Evolutionary conservation across 2,888 invertebrate genomes (phyloP), one percentile per base, ranked within the genome.

Genomic region (Choristoneura rosaceana): DNA sequence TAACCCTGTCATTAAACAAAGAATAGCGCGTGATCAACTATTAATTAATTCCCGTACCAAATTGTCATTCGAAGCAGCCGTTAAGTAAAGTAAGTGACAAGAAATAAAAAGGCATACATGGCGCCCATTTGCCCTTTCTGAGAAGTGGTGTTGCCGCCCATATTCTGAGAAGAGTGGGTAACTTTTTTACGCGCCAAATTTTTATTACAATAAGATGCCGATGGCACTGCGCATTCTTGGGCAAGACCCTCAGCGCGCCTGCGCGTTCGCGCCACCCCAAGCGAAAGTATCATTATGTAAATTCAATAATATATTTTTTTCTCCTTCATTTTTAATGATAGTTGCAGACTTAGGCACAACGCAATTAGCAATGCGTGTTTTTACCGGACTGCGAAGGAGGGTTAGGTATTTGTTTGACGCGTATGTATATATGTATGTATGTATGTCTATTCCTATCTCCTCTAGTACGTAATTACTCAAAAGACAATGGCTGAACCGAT

Each of bases 161-260:
- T 77, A 75, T 89, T 88, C 87, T 86, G 76, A 76, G 87, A 88
- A 88, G 76, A 77, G 79, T 73, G 76, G 75, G 71, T 76, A 74
- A 76, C 74, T 81, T 84, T 84, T 82, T 82, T 82, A 81, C 86
- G 83, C 82, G 84, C 84, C 84, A 87, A 88, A 87, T 85, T 89
- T 83, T 85, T 84, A 84, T 84, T 84, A 85, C 84, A 86, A 86
- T 82, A 79, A 50, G 65, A 60, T 45, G 17, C 71, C 74, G 67
- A 75, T 77, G 74, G 74, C 74, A 64, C 47, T 61, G 60, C 43
- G 61, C 75, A 74, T 71, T 67, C 66, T 61, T 41, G 61, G 43
- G 38, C 3, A 12, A 55, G 55, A 55, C 55, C 55, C 55, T 55
- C 43, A 60, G 4, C 65, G 45, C 41, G n/a, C 47, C 41, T 4